phyloP scores from a whole-genome alignment of 1,140 invertebrate species.

The Planococcus citri region DNA sequence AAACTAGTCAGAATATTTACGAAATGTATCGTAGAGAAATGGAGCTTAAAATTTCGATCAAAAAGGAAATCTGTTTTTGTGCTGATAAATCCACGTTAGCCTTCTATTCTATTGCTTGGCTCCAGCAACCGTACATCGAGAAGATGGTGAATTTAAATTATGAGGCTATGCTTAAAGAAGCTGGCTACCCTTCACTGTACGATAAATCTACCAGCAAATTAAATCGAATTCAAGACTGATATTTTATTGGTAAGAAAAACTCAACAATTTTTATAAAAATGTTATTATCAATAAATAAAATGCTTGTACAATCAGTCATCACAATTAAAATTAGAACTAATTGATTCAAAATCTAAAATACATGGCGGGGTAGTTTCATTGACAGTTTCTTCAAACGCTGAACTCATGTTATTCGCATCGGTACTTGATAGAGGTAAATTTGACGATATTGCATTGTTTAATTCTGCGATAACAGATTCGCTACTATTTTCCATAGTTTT shows the following conservation, averaged over 20 bases:
- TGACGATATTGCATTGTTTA: not conserved
- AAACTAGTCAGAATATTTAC: not conserved
- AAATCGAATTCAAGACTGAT: not conserved
- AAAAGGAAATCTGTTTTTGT: not conserved
- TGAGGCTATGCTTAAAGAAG: not conserved
- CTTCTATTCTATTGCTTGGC: not conserved
- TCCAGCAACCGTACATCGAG: not conserved
- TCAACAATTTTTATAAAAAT: not conserved
- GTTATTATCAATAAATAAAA: not conserved
- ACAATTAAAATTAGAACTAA: not conserved
- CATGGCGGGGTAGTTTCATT: not conserved
- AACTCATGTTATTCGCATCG: not conserved
- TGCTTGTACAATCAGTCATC: not conserved
- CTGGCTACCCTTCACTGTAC: not conserved
- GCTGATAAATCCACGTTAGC: not conserved
- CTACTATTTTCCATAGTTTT: not conserved
- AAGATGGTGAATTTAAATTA: not conserved
- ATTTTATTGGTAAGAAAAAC: not conserved
- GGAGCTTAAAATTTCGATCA: not conserved
- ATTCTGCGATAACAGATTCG: not conserved
- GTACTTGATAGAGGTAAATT: not conserved
- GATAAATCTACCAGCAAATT: not conserved
- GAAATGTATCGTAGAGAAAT: not conserved
- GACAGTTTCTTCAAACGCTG: not conserved
- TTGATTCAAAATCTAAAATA: not conserved